Conservation (phyloP, 2,888 invertebrate species). For the Sabatieria punctata region DNA sequence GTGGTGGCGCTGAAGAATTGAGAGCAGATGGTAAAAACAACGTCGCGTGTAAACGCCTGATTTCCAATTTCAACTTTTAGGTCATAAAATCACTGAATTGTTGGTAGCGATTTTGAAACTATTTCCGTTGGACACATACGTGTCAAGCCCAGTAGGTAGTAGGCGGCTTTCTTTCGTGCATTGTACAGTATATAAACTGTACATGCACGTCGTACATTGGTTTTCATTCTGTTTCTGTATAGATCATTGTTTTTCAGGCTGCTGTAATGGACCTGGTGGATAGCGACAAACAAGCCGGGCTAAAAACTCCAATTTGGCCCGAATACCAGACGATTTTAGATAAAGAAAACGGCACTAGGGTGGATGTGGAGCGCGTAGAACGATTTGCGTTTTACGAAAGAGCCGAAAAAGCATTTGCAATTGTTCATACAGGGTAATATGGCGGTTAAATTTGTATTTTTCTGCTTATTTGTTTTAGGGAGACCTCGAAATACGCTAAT, state of each 20-base stretch:
- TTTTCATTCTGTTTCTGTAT: neutral
- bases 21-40: neutral
- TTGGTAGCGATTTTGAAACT: conserved; percentile 33
- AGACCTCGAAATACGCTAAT: neutral
- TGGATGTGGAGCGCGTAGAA: neutral
- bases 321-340: neutral
- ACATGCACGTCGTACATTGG: neutral
- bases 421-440: neutral
- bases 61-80: conserved; percentile 15
- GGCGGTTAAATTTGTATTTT: too few relatives aligned
- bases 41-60: conserved; percentile 19
- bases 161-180: too few relatives aligned
- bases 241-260: neutral
- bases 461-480: neutral
- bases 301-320: neutral
- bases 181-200: too few relatives aligned
- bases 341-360: neutral
- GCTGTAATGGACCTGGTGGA: neutral
- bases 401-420: neutral
- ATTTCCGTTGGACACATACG: conserved; percentile 36
- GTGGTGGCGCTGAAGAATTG: neutral
- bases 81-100: conserved; percentile 31
- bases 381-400: neutral
- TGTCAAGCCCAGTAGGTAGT: conserved; percentile 29
- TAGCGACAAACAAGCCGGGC: neutral